These are phyloP conservation scores for Penaeus chinensis DNA, from an alignment of 1,140 invertebrate genomes.

Conservation along the genomic window DNA sequence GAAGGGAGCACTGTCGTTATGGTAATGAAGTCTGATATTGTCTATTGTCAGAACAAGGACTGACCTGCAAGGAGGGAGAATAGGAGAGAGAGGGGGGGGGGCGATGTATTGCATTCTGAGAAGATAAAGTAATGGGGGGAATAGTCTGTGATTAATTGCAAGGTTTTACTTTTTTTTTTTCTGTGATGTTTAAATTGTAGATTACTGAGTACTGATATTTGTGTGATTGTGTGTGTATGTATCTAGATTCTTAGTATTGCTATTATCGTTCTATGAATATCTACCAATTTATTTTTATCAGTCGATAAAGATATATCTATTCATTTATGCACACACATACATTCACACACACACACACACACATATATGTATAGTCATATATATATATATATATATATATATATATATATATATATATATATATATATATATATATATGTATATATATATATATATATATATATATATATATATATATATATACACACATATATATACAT, in stretches of 20 bases:
- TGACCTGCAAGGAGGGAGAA: no score
- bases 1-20: no score
- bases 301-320: background rate
- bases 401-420: constrained; percentile 26
- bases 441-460: no score
- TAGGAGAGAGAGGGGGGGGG: no score
- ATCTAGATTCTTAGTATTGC: background rate
- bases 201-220: background rate
- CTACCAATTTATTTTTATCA: background rate
- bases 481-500: background rate
- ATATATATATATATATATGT: background rate
- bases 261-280: background rate
- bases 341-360: background rate
- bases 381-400: constrained; percentile 28
- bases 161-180: background rate
- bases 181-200: background rate
- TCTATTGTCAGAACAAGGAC: no score
- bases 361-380: constrained; percentile 1
- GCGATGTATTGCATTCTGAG: no score
- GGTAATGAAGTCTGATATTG: no score
- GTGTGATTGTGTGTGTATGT: background rate
- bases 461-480: no score
- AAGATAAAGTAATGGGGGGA: no score
- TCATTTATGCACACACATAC: background rate
- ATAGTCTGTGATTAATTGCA: background rate